Evolutionary conservation across 2,888 invertebrate genomes (phyloP).

Genomic region (Chorisops tibialis): DNA sequence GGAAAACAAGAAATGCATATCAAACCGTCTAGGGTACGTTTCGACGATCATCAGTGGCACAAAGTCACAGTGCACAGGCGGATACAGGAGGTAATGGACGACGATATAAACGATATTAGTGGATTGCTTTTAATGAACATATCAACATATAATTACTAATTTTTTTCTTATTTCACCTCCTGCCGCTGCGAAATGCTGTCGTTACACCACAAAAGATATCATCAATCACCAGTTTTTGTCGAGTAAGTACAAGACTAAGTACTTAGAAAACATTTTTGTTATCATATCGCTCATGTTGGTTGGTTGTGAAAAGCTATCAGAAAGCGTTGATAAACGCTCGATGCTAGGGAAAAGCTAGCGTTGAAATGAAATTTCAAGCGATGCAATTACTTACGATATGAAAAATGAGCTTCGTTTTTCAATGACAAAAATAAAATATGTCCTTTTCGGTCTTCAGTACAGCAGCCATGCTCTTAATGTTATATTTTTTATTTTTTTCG

Average conservation of each 20-base stretch:
- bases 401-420: constrained; percentile 8
- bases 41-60: constrained; percentile 97
- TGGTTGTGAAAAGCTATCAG: too few species aligned
- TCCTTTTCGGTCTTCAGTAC: too few species aligned
- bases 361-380: constrained; percentile 26
- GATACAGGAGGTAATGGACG: constrained; percentile 91
- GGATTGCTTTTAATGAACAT: constrained; percentile 1
- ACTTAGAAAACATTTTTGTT: background rate
- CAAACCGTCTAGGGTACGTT: constrained; percentile 81
- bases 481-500: too few species aligned
- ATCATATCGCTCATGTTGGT: background rate
- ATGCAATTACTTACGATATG: constrained; percentile 26
- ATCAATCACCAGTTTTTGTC: constrained; percentile 80
- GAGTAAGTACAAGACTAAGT: constrained; percentile 58
- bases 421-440: background rate
- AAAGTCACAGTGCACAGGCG: constrained; percentile 84
- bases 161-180: background rate
- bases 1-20: constrained; percentile 87
- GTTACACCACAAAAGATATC: constrained; percentile 63
- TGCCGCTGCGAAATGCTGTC: constrained; percentile 44
- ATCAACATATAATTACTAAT: constrained; percentile 11
- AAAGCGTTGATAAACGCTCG: too few species aligned
- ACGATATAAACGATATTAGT: too few species aligned
- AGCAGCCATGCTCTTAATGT: too few species aligned
- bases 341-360: too few species aligned